Percentiles rank a stretch among this genome's conserved stretches.
phyloP scores from a whole-genome alignment of 2,797 vertebrate genomes.

The Oreochromis mossambicus region DNA sequence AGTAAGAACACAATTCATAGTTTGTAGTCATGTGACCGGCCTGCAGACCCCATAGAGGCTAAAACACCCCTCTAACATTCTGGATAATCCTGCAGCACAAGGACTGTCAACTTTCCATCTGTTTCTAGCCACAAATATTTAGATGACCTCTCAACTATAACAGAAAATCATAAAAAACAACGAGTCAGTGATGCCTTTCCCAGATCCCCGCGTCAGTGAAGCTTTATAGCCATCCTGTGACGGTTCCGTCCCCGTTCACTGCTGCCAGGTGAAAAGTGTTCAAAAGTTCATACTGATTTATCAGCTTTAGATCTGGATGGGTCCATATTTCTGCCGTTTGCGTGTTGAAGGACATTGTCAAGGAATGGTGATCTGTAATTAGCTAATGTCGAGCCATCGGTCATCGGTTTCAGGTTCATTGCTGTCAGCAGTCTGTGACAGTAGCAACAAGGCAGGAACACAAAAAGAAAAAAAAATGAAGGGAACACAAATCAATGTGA shows the following conservation, averaged over 20 bases:
- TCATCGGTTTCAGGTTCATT: neutral
- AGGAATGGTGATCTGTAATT: neutral
- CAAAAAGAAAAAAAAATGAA: neutral
- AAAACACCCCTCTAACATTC: neutral
- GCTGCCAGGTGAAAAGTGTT: neutral
- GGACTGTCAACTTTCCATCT: neutral
- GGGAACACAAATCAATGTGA: neutral
- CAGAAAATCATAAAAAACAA: neutral
- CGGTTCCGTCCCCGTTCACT: rapidly evolving
- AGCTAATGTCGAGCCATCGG: neutral
- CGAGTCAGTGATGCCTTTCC: neutral
- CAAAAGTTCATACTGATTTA: neutral
- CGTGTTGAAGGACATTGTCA: neutral
- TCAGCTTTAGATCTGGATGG: neutral
- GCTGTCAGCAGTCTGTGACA: neutral
- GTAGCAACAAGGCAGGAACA: neutral
- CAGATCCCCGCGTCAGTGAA: neutral
- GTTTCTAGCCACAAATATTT: neutral
- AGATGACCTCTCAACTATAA: neutral
- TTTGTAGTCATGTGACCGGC: neutral
- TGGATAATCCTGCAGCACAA: neutral
- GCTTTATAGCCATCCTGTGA: neutral
- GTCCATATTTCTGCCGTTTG: neutral
- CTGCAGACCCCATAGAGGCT: neutral
- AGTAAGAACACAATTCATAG: neutral